These are phyloP conservation scores for Takifugu flavidus DNA, from an alignment of 2,113 vertebrate species.

Conservation along the genomic window DNA sequence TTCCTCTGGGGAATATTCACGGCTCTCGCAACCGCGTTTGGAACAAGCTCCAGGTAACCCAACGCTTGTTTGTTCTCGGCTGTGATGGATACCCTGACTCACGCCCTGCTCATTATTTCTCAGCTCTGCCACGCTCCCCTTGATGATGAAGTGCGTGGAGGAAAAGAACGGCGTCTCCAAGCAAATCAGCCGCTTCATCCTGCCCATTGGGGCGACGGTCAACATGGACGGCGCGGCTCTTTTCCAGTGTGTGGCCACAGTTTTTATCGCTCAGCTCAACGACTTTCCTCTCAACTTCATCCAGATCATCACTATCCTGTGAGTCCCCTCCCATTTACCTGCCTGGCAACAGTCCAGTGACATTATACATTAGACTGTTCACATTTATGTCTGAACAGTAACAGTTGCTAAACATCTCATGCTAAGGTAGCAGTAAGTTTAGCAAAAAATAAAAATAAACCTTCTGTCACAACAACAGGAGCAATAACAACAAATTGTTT, in stretches of 20 bases:
- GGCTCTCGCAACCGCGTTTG: constrained; percentile 84
- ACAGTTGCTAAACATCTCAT: no score
- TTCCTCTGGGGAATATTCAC: constrained; percentile 86
- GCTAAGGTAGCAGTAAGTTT: no score
- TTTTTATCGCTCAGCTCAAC: constrained; percentile 90
- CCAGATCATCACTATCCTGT: constrained; percentile 89
- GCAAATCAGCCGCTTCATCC: constrained; percentile 89
- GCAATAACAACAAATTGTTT: no score
- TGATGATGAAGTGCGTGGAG: constrained; percentile 92
- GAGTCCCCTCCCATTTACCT: constrained; percentile 48
- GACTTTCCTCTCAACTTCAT: constrained; percentile 76
- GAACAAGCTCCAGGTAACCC: constrained; percentile 86
- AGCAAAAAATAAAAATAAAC: no score
- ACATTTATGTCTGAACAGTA: no score
- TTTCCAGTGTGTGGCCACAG: constrained; percentile 88
- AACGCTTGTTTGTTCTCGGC: background rate
- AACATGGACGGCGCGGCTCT: constrained; percentile 92
- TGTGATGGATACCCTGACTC: background rate
- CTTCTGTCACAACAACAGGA: no score
- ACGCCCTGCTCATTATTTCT: background rate
- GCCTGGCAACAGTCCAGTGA: no score
- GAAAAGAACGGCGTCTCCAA: constrained; percentile 85
- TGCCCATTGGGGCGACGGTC: constrained; percentile 88
- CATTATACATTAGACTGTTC: no score
- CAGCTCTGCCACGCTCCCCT: constrained; percentile 85